These are phyloP conservation scores for rabbit (Oryctolagus cuniculus) DNA, from an alignment of 2,113 vertebrate genomes.

Conservation along the genomic window mOryCun1.1 NC_091450.1:27489501-27490000, in stretches of 20 bases:
- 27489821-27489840: background rate
- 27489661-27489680: background rate
- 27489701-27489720: fast-evolving
- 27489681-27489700: background rate
- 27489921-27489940: no score
- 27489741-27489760: background rate
- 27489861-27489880: no score
- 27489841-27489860: no score
- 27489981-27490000: no score
- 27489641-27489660: background rate
- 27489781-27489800: background rate
- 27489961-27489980: no score
- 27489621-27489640: background rate
- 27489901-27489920: no score
- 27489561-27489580: background rate
- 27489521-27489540: background rate
- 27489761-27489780: background rate
- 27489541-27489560: background rate
- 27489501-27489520: background rate
- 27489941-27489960: no score
- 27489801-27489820: background rate
- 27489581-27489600: background rate
- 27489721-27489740: background rate
- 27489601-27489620: background rate
- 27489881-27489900: no score